phyloP scores from a whole-genome alignment of 2,888 invertebrate genomes.

The Phortica magna region DNA sequence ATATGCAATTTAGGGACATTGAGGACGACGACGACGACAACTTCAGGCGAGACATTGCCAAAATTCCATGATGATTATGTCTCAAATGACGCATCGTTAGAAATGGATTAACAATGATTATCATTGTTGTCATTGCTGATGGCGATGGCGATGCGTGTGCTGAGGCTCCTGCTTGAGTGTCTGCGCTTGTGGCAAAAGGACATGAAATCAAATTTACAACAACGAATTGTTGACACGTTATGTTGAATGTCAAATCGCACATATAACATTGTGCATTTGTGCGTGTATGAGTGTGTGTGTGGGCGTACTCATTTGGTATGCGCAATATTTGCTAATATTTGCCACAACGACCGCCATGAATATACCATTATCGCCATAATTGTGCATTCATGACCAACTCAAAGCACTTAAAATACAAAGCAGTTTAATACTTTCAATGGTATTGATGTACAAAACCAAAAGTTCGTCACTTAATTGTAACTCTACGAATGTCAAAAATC shows the following conservation, averaged over 20 bases:
- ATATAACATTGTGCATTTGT: too few relatives aligned
- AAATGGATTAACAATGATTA: conserved; percentile 70
- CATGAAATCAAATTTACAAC: conserved; percentile 20
- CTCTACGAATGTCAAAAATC: too few relatives aligned
- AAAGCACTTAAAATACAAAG: too few relatives aligned
- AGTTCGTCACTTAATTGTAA: too few relatives aligned
- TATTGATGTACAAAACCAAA: too few relatives aligned
- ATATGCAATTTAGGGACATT: conserved; percentile 65
- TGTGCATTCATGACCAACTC: too few relatives aligned
- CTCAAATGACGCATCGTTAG: conserved; percentile 63
- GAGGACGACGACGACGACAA: conserved; percentile 52
- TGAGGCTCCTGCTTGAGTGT: not conserved
- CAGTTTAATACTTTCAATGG: too few relatives aligned
- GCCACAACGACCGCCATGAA: too few relatives aligned
- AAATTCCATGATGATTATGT: conserved; percentile 3
- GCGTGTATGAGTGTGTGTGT: not conserved
- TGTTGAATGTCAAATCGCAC: not conserved
- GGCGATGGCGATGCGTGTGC: not conserved
- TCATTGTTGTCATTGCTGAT: conserved; percentile 43
- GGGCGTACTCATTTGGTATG: too few relatives aligned
- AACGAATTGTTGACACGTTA: not conserved
- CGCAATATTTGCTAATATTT: too few relatives aligned
- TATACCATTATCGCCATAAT: too few relatives aligned
- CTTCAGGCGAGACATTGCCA: conserved; percentile 6
- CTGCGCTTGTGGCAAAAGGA: not conserved